A percentile compares a stretch with the other conserved stretches of the same genome.
These are phyloP conservation scores for Spheniscus mendiculus DNA, from an alignment of 2,113 vertebrate species.

Conservation along the genomic window DNA sequence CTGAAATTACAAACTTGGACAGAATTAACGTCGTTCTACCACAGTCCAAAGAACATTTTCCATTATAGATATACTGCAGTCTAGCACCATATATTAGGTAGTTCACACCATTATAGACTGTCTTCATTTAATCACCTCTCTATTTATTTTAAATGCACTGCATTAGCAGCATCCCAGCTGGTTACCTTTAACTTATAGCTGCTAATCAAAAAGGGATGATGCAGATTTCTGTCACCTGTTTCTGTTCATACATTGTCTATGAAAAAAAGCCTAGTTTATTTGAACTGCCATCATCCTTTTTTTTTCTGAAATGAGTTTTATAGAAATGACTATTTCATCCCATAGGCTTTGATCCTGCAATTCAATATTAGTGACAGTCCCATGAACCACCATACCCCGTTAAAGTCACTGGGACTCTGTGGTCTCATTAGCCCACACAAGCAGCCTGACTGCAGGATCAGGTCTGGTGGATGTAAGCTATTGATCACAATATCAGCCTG, in stretches of 20 bases:
- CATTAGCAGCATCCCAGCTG: background rate
- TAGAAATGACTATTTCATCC: background rate
- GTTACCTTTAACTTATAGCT: background rate
- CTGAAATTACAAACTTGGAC: background rate
- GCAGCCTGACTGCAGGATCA: background rate
- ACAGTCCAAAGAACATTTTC: background rate
- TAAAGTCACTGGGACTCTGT: background rate
- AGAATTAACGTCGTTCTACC: background rate
- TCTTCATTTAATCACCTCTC: background rate
- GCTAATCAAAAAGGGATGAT: background rate
- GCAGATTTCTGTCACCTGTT: background rate
- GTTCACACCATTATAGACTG: background rate
- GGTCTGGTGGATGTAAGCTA: background rate
- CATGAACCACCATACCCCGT: rapidly evolving
- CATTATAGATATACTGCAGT: background rate
- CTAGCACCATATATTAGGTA: background rate
- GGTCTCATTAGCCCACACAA: background rate
- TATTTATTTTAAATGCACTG: background rate
- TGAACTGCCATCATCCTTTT: background rate
- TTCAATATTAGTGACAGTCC: background rate
- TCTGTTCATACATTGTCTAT: background rate
- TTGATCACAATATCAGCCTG: background rate
- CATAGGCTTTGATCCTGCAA: background rate
- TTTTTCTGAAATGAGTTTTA: background rate
- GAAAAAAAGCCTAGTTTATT: background rate